Conservation (phyloP, 2,113 vertebrate species). For the Trichechus manatus region DNA sequence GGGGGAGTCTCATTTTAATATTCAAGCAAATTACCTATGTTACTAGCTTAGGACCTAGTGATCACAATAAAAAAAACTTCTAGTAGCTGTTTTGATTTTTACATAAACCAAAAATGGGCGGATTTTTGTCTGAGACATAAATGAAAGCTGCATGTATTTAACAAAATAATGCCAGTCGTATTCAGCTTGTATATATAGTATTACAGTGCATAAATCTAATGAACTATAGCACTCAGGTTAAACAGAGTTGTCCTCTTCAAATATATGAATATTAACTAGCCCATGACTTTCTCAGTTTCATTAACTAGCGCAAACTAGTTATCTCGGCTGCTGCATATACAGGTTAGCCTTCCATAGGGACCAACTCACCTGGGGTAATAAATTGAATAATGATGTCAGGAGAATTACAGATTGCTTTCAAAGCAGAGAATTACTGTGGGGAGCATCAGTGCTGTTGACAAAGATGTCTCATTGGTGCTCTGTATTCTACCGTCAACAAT, state of each 20-base stretch:
- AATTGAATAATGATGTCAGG: slow-evolving; percentile 47
- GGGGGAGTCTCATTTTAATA: background rate
- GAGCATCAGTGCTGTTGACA: background rate
- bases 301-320: slow-evolving; percentile 50
- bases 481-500: background rate
- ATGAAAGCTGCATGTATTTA: slow-evolving; percentile 45
- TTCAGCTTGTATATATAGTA: background rate
- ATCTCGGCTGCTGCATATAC: background rate
- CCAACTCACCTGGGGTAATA: background rate
- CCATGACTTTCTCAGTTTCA: background rate
- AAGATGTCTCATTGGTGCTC: slow-evolving; percentile 1
- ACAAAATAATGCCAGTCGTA: slow-evolving; percentile 30
- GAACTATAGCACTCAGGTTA: slow-evolving; percentile 50
- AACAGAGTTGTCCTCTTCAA: slow-evolving; percentile 42
- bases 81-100: background rate
- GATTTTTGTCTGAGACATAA: slow-evolving; percentile 12
- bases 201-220: slow-evolving; percentile 54
- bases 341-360: slow-evolving; percentile 32
- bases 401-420: slow-evolving; percentile 62
- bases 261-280: slow-evolving; percentile 63
- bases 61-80: background rate
- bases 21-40: slow-evolving; percentile 20
- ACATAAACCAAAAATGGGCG: background rate
- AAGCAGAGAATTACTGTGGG: slow-evolving; percentile 29
- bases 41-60: background rate